phyloP scores from a whole-genome alignment of 2,888 invertebrate species.

The Drosophila acutilabella region DNA sequence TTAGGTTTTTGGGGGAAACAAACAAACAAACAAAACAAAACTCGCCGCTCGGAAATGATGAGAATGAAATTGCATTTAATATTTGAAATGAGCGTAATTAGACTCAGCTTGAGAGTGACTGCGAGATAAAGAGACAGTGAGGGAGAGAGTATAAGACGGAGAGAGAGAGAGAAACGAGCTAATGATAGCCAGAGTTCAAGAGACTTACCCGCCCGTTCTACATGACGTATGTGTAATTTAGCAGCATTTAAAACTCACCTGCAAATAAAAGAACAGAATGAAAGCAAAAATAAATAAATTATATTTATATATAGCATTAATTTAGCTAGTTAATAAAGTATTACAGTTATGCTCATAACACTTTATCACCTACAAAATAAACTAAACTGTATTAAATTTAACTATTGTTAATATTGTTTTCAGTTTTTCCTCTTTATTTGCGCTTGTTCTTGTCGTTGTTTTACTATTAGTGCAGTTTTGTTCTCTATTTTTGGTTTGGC shows the following conservation, averaged over 20 bases:
- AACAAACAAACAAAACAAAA: slow-evolving; percentile 14
- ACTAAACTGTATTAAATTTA: slow-evolving; percentile 10
- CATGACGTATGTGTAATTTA: slow-evolving; percentile 21
- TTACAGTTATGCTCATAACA: slow-evolving; percentile 6
- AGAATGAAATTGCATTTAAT: slow-evolving; percentile 77
- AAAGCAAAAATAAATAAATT: slow-evolving; percentile 18
- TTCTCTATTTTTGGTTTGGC: slow-evolving; percentile 10
- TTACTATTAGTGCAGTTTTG: slow-evolving; percentile 13
- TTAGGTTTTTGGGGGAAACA: slow-evolving; percentile 56
- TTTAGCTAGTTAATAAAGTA: slow-evolving; percentile 1
- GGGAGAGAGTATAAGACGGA: background rate
- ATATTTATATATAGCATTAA: background rate
- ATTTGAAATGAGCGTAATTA: slow-evolving; percentile 59
- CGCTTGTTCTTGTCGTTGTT: slow-evolving; percentile 1
- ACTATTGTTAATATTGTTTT: background rate
- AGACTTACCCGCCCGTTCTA: slow-evolving; percentile 60
- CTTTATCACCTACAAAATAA: slow-evolving; percentile 7
- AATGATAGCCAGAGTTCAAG: slow-evolving; percentile 59
- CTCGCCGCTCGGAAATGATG: slow-evolving; percentile 63
- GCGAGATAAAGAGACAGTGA: background rate
- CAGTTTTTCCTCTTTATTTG: slow-evolving; percentile 3
- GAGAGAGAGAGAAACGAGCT: slow-evolving; percentile 22
- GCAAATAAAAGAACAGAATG: slow-evolving; percentile 27
- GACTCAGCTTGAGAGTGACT: slow-evolving; percentile 15
- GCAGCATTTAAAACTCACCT: slow-evolving; percentile 43